phyloP scores from a whole-genome alignment of 2,797 vertebrate genomes.

The Xenopus petersii region DNA sequence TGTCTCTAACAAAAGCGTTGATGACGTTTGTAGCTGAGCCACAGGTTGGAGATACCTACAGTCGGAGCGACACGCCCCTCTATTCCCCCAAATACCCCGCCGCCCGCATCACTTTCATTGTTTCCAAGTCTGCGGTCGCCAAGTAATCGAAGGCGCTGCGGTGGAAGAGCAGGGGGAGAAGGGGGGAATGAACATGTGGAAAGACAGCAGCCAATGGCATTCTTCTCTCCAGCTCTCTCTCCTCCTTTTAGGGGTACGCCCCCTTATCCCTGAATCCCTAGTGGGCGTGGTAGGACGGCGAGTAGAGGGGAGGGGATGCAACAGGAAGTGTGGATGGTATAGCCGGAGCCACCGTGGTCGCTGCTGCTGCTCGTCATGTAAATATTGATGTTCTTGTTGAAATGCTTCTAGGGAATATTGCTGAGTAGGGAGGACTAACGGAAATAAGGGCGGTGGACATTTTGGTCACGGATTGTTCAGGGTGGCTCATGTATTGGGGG shows the following conservation, averaged over 20 bases:
- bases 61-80: slow-evolving; percentile 8
- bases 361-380: slow-evolving; percentile 36
- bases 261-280: neutral
- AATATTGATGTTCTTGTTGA: slow-evolving; percentile 30
- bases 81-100: slow-evolving; percentile 14
- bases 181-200: slow-evolving; percentile 17
- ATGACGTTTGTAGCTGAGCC: neutral
- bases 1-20: too few relatives aligned
- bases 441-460: neutral
- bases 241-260: neutral
- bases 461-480: neutral
- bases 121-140: slow-evolving; percentile 45
- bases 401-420: neutral
- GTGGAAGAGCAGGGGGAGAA: neutral
- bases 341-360: slow-evolving; percentile 28
- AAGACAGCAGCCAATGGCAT: slow-evolving; percentile 5
- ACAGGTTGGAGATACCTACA: neutral
- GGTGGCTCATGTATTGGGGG: neutral
- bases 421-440: neutral
- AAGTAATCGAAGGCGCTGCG: slow-evolving; percentile 32
- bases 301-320: slow-evolving; percentile 39
- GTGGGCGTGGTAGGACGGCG: slow-evolving; percentile 25
- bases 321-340: slow-evolving; percentile 45
- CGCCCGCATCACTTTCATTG: slow-evolving; percentile 46
- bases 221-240: neutral